phyloP scores from a whole-genome alignment of 2,797 vertebrate genomes.

The Percopsis omiscomaycus region DNA sequence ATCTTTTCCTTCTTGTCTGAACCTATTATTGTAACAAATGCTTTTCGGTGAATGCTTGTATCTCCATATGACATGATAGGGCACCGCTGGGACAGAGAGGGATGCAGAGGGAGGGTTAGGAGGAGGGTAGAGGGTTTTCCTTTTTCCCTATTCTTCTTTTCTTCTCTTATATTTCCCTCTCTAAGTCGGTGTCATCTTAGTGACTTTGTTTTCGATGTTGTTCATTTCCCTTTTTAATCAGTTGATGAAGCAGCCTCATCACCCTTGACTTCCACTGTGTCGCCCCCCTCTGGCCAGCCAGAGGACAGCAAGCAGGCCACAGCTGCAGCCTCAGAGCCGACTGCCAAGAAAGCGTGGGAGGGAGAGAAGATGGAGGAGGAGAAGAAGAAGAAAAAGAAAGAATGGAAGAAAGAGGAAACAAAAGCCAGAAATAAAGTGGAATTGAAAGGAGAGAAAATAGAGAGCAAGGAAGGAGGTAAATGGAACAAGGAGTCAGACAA shows the following conservation, averaged over 20 bases:
- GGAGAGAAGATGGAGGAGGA: conserved; percentile 23
- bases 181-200: neutral
- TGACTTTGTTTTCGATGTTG: conserved; percentile 7
- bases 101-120: neutral
- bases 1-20: no score
- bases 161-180: conserved; percentile 4
- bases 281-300: conserved; percentile 64
- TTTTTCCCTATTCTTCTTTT: conserved; percentile 3
- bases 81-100: neutral
- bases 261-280: conserved; percentile 7
- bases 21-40: no score
- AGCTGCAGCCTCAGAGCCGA: conserved; percentile 12
- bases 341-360: conserved; percentile 23
- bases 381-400: conserved; percentile 29
- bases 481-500: conserved; percentile 37
- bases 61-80: no score
- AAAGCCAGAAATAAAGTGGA: conserved; percentile 42
- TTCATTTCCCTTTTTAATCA: conserved; percentile 36
- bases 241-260: conserved; percentile 26
- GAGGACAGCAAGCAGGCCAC: conserved; percentile 35
- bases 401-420: conserved; percentile 38
- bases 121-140: neutral
- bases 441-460: conserved; percentile 24
- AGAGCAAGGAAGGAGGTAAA: conserved; percentile 26
- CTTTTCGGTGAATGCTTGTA: no score